Percentiles rank a stretch among this genome's conserved stretches.
Conservation (phyloP, 2,113 vertebrate genomes). For the Dasyornis broadbenti region DNA sequence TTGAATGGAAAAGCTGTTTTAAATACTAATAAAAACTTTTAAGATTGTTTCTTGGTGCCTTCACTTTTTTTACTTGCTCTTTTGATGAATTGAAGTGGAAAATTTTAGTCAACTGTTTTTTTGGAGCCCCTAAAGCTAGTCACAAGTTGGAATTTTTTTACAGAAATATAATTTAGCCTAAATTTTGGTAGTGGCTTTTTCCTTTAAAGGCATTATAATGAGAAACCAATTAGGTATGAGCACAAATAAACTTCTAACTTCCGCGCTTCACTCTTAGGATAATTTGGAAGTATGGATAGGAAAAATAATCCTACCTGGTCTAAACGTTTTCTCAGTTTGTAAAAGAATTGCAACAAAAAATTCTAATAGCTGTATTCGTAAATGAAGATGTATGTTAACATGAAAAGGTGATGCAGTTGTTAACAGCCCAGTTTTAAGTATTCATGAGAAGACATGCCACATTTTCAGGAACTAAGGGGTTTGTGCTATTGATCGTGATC, state of each 20-base stretch:
- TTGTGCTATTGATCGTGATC: neutral
- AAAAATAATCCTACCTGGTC: neutral
- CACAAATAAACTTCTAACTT: neutral
- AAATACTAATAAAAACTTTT: neutral
- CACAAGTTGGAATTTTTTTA: neutral
- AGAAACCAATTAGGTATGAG: neutral
- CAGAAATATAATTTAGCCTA: neutral
- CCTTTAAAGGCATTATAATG: neutral
- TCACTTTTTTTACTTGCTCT: neutral
- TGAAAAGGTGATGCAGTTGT: neutral
- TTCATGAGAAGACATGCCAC: neutral
- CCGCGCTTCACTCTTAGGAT: neutral
- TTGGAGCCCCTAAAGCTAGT: neutral
- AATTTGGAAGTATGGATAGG: neutral
- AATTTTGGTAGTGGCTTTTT: neutral
- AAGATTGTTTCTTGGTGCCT: neutral
- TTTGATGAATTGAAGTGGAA: neutral
- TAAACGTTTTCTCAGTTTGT: neutral
- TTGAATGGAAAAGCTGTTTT: neutral
- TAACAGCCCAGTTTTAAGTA: neutral
- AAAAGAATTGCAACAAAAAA: neutral
- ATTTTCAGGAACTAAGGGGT: neutral
- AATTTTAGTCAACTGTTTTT: neutral
- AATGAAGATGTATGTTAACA: neutral
- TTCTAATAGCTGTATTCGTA: neutral